A percentile compares a stretch with the other conserved stretches of the same genome.
These are phyloP conservation scores for Xestia c-nigrum DNA, from an alignment of 2,888 invertebrate species.

Conservation along the genomic window DNA sequence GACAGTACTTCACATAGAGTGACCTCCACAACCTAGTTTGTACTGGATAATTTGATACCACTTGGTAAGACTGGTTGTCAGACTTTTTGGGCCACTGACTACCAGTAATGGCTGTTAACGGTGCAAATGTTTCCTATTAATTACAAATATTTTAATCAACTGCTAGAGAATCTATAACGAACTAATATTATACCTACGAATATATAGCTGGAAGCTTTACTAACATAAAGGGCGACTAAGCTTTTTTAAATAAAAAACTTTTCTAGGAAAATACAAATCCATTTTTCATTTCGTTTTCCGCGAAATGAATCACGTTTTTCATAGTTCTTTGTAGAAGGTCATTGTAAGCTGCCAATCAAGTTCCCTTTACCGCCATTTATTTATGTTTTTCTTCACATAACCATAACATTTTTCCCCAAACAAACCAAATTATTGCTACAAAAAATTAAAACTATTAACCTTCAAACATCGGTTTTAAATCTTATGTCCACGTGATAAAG, in stretches of 20 bases:
- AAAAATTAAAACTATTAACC: slow-evolving; percentile 48
- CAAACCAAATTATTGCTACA: slow-evolving; percentile 66
- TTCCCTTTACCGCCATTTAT: slow-evolving; percentile 30
- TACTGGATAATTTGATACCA: too few relatives aligned
- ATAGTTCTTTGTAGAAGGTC: slow-evolving; percentile 8
- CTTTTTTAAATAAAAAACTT: background rate
- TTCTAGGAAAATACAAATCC: slow-evolving; percentile 28
- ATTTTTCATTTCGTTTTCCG: slow-evolving; percentile 28
- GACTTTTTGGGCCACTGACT: too few relatives aligned
- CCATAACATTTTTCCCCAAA: slow-evolving; percentile 62
- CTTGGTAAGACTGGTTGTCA: too few relatives aligned
- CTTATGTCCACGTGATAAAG: slow-evolving; percentile 52
- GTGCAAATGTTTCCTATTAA: background rate
- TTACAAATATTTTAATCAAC: background rate
- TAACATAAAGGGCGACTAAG: background rate
- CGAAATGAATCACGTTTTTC: slow-evolving; percentile 24
- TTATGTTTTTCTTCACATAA: slow-evolving; percentile 44
- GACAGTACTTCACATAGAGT: too few relatives aligned
- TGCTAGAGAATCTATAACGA: background rate
- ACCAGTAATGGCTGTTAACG: too few relatives aligned
- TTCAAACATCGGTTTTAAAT: slow-evolving; percentile 41
- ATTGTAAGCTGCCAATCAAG: slow-evolving; percentile 45
- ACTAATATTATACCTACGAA: too few relatives aligned
- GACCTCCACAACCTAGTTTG: too few relatives aligned
- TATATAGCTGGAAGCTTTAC: background rate